Evolutionary conservation across 2,113 vertebrate genomes (phyloP).

Genomic region (Onychostoma macrolepis): DNA sequence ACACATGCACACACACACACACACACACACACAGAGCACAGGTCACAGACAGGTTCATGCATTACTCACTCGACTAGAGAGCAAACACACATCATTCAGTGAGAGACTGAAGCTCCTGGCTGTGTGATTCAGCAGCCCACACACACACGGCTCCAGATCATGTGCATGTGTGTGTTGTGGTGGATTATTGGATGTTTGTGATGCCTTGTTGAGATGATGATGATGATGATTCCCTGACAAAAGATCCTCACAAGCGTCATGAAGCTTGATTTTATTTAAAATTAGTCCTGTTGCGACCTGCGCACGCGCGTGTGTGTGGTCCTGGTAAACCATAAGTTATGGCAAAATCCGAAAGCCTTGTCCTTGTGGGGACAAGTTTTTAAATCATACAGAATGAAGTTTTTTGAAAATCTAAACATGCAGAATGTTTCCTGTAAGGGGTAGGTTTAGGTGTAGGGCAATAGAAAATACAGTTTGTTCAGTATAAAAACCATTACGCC

Average conservation of each 20-base stretch:
- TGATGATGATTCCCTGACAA: conserved; percentile 3
- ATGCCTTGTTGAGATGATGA: background rate
- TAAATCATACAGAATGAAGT: too few relatives aligned
- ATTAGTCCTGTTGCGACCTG: background rate
- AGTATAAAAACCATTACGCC: too few relatives aligned
- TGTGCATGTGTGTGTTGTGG: background rate
- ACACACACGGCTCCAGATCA: background rate
- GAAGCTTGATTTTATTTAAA: background rate
- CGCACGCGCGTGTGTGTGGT: background rate
- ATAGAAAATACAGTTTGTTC: too few relatives aligned
- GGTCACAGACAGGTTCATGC: conserved; percentile 39
- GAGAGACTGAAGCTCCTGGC: conserved; percentile 19
- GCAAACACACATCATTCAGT: conserved; percentile 29
- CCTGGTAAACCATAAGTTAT: too few relatives aligned
- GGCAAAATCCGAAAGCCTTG: too few relatives aligned
- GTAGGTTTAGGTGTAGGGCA: too few relatives aligned
- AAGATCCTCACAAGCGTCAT: background rate
- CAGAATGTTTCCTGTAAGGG: too few relatives aligned
- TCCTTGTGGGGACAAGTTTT: too few relatives aligned
- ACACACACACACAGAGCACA: background rate
- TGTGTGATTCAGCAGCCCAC: conserved; percentile 21
- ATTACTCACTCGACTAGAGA: conserved; percentile 29
- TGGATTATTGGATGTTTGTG: conserved; percentile 3
- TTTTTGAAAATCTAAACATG: too few relatives aligned
- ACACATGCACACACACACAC: background rate